phyloP scores from a whole-genome alignment of 2,888 invertebrate species.

The Chloroclystis v-ata region DNA sequence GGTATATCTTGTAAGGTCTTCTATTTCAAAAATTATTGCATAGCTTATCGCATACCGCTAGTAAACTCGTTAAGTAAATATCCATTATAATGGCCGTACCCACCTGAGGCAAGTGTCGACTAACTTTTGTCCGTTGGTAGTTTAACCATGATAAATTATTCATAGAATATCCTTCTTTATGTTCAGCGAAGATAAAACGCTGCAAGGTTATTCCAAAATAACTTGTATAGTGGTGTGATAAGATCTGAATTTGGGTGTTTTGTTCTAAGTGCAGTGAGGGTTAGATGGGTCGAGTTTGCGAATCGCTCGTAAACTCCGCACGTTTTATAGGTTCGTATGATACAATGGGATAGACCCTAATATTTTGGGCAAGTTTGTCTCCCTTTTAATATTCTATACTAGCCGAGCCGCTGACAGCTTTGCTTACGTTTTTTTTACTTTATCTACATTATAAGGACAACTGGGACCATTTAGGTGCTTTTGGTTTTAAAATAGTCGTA shows the following conservation, averaged over 20 bases:
- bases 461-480: too few relatives aligned
- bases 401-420: too few relatives aligned
- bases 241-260: conserved; percentile 6
- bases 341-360: conserved; percentile 25
- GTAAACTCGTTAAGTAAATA: conserved; percentile 24
- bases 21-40: too few relatives aligned
- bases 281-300: conserved; percentile 23
- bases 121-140: conserved; percentile 31
- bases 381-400: neutral
- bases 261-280: neutral
- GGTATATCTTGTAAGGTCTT: too few relatives aligned
- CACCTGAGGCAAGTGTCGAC: conserved; percentile 33
- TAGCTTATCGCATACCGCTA: neutral
- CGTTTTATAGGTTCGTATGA: conserved; percentile 24
- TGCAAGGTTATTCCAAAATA: conserved; percentile 1
- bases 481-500: too few relatives aligned
- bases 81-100: conserved; percentile 32
- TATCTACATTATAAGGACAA: too few relatives aligned
- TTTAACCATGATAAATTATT: conserved; percentile 33
- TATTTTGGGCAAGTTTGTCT: conserved; percentile 22
- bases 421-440: too few relatives aligned
- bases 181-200: conserved; percentile 11
- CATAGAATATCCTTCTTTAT: conserved; percentile 26
- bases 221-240: neutral
- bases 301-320: conserved; percentile 26